Conservation (phyloP, 1,140 invertebrate genomes). For the Macrobrachium rosenbergii region DNA sequence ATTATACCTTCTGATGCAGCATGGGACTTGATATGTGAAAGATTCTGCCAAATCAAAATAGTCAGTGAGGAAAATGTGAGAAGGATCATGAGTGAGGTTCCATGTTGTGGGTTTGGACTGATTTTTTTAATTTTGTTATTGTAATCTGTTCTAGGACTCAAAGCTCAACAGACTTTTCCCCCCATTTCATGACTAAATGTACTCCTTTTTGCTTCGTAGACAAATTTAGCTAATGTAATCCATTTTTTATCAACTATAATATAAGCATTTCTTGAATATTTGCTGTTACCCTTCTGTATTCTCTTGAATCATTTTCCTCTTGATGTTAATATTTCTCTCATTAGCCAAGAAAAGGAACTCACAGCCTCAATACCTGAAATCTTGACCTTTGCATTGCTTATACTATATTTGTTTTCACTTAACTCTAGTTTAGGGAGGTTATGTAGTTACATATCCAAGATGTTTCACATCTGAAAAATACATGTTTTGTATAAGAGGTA, state of each 20-base stretch:
- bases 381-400: slow-evolving; percentile 34
- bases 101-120: not conserved
- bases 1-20: too few relatives aligned
- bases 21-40: too few relatives aligned
- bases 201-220: slow-evolving; percentile 29
- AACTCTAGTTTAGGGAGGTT: slow-evolving; percentile 55
- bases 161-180: not conserved
- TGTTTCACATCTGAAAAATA: slow-evolving; percentile 52
- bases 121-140: not conserved
- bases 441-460: slow-evolving; percentile 58
- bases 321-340: slow-evolving; percentile 40
- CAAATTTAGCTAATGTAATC: slow-evolving; percentile 12
- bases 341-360: slow-evolving; percentile 26
- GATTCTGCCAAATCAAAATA: too few relatives aligned
- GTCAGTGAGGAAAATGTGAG: too few relatives aligned
- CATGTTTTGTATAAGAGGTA: slow-evolving; percentile 53
- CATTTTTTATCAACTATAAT: slow-evolving; percentile 3
- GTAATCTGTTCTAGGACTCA: not conserved
- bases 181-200: slow-evolving; percentile 5
- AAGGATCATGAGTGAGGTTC: too few relatives aligned
- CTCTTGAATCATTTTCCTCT: slow-evolving; percentile 34
- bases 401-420: slow-evolving; percentile 32
- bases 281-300: slow-evolving; percentile 16
- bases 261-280: slow-evolving; percentile 31
- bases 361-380: slow-evolving; percentile 56